A percentile compares a stretch with the other conserved stretches of the same genome.
Conservation (phyloP, 2,797 vertebrate genomes). For the Adelosebastes latens region DNA sequence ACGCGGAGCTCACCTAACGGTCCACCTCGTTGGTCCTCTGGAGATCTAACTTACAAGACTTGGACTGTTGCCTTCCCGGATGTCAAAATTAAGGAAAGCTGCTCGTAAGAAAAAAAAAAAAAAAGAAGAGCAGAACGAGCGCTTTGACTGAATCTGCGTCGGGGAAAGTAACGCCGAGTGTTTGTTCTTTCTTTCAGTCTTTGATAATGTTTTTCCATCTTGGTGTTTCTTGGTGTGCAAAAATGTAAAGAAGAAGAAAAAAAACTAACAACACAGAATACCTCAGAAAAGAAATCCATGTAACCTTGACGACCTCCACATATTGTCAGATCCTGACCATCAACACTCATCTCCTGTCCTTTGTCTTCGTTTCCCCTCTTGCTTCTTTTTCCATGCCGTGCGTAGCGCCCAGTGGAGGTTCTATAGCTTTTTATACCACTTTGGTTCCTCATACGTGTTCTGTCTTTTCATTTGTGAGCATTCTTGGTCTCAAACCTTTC, state of each 20-base stretch:
- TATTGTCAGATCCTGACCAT: slow-evolving; percentile 62
- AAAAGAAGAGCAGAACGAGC: background rate
- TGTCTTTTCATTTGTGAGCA: slow-evolving; percentile 17
- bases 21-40: slow-evolving; percentile 52
- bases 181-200: slow-evolving; percentile 61
- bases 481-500: slow-evolving; percentile 26
- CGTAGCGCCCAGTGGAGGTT: slow-evolving; percentile 52
- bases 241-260: slow-evolving; percentile 67
- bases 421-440: slow-evolving; percentile 5
- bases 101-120: slow-evolving; percentile 9
- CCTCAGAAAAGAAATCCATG: slow-evolving; percentile 84
- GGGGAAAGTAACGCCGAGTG: slow-evolving; percentile 39
- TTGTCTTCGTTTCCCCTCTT: background rate
- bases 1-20: slow-evolving; percentile 33
- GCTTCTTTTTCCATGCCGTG: slow-evolving; percentile 25
- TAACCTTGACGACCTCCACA: slow-evolving; percentile 78
- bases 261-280: slow-evolving; percentile 84
- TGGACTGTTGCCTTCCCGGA: slow-evolving; percentile 61
- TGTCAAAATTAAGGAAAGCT: slow-evolving; percentile 28
- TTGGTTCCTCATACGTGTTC: slow-evolving; percentile 22
- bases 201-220: slow-evolving; percentile 69
- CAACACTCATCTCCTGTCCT: slow-evolving; percentile 29
- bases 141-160: slow-evolving; percentile 26
- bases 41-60: slow-evolving; percentile 48
- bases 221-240: slow-evolving; percentile 74